These are phyloP conservation scores for Epinephelus fuscoguttatus DNA, from an alignment of 2,113 vertebrate genomes.

Conservation along the genomic window DNA sequence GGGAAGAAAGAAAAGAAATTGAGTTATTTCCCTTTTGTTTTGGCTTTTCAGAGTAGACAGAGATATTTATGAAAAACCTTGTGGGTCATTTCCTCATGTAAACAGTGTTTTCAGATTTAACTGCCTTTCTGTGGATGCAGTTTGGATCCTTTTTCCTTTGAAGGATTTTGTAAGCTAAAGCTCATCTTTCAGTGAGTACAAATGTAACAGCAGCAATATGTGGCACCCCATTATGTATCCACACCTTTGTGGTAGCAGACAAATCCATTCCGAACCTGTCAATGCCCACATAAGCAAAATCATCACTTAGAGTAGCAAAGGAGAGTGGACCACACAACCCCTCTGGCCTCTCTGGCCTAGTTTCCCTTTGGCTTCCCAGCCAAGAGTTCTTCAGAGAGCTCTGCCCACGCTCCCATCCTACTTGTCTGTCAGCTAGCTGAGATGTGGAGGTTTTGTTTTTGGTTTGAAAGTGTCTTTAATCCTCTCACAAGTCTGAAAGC, in stretches of 20 bases:
- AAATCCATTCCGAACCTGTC: constrained; percentile 50
- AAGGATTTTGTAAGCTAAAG: constrained; percentile 16
- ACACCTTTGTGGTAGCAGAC: constrained; percentile 40
- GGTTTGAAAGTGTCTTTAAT: constrained; percentile 88
- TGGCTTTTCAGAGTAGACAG: too few species aligned
- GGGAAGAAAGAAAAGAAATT: not conserved
- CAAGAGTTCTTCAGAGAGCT: constrained; percentile 62
- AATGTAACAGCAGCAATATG: constrained; percentile 22
- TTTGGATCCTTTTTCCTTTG: constrained; percentile 20
- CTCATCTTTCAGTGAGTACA: constrained; percentile 15
- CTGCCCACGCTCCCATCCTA: constrained; percentile 70
- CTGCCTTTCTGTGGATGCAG: not conserved
- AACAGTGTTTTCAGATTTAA: constrained; percentile 1
- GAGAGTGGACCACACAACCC: constrained; percentile 49
- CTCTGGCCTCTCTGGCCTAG: constrained; percentile 62
- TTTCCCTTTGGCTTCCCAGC: constrained; percentile 65
- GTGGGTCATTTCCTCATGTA: not conserved
- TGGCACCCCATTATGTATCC: constrained; percentile 41
- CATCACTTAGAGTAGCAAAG: constrained; percentile 51
- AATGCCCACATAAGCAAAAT: constrained; percentile 60
- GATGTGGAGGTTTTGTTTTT: constrained; percentile 82
- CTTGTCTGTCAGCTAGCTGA: constrained; percentile 78
- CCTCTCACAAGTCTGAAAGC: constrained; percentile 85
- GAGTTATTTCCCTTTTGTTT: not conserved
- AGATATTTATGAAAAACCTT: not conserved